Evolutionary conservation across 1,140 invertebrate species (phyloP), one percentile per base, ranked within the genome.

Genomic region (Centruroides vittatus): DNA sequence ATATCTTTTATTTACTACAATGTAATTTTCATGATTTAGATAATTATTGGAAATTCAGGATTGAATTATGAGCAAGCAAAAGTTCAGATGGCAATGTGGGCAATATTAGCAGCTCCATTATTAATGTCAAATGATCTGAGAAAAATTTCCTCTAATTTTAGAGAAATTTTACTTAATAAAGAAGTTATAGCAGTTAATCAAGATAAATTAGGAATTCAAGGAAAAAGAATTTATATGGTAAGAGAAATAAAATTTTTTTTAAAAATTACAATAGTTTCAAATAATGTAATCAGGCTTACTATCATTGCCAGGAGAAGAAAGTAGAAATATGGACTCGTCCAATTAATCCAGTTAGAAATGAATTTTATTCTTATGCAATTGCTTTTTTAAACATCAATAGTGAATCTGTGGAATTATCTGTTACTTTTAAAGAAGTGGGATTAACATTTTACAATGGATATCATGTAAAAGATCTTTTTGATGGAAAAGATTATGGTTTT

Each of bases 301-400:
- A 7, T 11, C 5, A 54, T 59, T 69, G 69, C 51, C 61, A 78
- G 76, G 70, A 73, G 62, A 72, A 74, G 56, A 71, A 72, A 51
- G 75, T 79, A 13, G 72, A 78, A 64, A 72, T 79, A 56, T 80
- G 77, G 77, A 73, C 67, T 8, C 73, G 73, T 68, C 72, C 71
- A 47, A 71, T 80, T 51, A 61, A 62, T 55, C 78, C 78, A 52
- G 63, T 73, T n/a, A 55, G 67, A 23, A 64, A 69, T 49, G 23
- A 76, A 3, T 69, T 75, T 55, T 73, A 73, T 48, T 93, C 89
- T 3, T 92, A 89, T 70, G 89, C 87, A 8, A 81, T 93, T 57
- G 86, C 86, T 1, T 90, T 93, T 71, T 77, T 92, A 5, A 93
- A 93, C 73, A 89, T 86, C 0, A 82, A 85, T 69, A 83, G 83